Evolutionary conservation across 2,888 invertebrate species (phyloP), one percentile per base, ranked within the genome.

Genomic region (Rotaria socialis): DNA sequence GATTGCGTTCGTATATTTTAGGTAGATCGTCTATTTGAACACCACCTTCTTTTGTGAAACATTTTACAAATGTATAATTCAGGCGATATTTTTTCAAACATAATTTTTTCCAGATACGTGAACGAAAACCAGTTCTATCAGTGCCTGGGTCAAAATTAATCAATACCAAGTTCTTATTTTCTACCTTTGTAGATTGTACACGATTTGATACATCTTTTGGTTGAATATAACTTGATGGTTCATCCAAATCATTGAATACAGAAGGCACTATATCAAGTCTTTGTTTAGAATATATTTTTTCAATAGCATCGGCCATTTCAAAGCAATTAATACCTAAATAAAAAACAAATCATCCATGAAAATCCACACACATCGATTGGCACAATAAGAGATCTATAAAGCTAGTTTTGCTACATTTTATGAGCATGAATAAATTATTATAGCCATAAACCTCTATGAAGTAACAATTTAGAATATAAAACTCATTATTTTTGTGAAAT

Each of bases 251-350:
- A 47, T 80, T 24, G n/a, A 24, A 47, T 14, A 80, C n/a, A 0
- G 43, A 4, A n/a, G 80, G 14, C 10, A 80, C 24, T 24, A 47
- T 47, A 80, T 80, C 3, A 24, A 24, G 3, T 24, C 0, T 7
- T 47, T 47, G 43, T 80, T 47, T 8, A 24, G 24, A 7, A n/a
- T 80, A 80, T 24, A 80, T 2, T 11, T 14, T 11, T 47, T 80
- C 6, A n/a, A 80, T 80, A 47, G 24, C 80, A 80, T 80, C 11
- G 2, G 80, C 80, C 80, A 80, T 80, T 80, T 80, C 47, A 47
- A 10, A 80, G 47, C 80, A 80, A 80, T 80, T 80, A 1, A 80
- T 80, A 11, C 80, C 80, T 80, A 6, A 35, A 35, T 2, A 80
- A 47, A n/a, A 47, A 24, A n/a, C 7, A 41, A 74, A 74, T 74